Conservation (phyloP, 1,140 invertebrate species). For the Bilobella aurantiaca region DNA sequence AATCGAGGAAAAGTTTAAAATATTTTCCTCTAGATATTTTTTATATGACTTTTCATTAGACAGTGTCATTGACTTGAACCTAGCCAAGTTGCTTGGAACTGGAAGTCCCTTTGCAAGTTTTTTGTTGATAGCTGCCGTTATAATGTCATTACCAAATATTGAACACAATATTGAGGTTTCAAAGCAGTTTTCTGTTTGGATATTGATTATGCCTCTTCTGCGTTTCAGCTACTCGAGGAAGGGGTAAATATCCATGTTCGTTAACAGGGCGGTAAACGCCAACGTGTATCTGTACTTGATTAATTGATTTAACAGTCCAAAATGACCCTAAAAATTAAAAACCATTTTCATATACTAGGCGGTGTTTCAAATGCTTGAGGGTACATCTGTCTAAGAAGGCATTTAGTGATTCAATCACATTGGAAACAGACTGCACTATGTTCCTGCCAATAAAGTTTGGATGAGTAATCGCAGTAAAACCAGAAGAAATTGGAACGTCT, state of each 20-base stretch:
- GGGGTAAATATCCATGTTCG: not conserved
- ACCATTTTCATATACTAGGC: no score
- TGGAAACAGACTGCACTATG: not conserved
- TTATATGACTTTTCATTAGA: not conserved
- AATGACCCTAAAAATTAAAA: not conserved
- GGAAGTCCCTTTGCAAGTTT: no score
- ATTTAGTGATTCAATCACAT: not conserved
- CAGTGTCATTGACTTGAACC: not conserved
- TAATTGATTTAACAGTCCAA: not conserved
- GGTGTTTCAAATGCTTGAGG: not conserved
- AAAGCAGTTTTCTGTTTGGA: not conserved
- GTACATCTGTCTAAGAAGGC: not conserved
- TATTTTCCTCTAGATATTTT: not conserved
- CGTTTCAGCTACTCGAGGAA: not conserved
- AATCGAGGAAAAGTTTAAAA: not conserved
- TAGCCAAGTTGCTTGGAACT: no score
- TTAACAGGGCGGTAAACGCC: not conserved
- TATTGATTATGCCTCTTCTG: not conserved
- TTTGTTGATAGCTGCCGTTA: not conserved
- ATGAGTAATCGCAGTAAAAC: not conserved
- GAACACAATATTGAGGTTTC: not conserved
- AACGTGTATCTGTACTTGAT: not conserved
- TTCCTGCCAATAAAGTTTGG: not conserved
- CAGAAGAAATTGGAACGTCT: not conserved
- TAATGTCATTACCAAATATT: not conserved